A percentile compares a stretch with the other conserved stretches of the same genome.
Conservation (phyloP, 2,113 vertebrate species). For the Microcebus ravelobensis region DNA sequence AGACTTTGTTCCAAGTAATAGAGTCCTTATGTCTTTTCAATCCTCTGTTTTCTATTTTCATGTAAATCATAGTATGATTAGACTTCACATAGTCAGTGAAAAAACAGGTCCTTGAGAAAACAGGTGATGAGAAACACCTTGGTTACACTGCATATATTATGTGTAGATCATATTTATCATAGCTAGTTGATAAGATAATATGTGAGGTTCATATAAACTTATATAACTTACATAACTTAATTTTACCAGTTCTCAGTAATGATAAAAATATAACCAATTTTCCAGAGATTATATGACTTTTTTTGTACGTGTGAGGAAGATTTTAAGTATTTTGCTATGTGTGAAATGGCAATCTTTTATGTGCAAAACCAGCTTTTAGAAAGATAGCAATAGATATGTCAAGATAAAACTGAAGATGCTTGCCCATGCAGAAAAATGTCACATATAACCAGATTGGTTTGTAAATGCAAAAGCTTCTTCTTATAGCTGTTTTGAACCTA, state of each 20-base stretch:
- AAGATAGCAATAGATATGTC: constrained; percentile 62
- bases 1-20: not conserved
- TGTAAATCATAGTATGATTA: constrained; percentile 71
- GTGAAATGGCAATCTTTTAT: constrained; percentile 64
- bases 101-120: constrained; percentile 69
- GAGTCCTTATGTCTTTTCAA: not conserved
- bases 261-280: constrained; percentile 59
- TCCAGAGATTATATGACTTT: constrained; percentile 27
- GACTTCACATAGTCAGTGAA: constrained; percentile 74
- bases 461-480: not conserved
- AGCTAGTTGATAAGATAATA: constrained; percentile 44
- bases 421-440: constrained; percentile 60
- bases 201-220: constrained; percentile 30
- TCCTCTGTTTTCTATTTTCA: constrained; percentile 72
- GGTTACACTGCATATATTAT: constrained; percentile 3
- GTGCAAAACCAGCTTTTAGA: constrained; percentile 61
- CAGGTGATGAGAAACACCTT: constrained; percentile 70
- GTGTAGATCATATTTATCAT: not conserved
- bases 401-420: constrained; percentile 65
- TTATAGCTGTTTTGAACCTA: not conserved
- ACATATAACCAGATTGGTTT: constrained; percentile 19
- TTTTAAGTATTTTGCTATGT: constrained; percentile 52
- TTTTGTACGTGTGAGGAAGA: constrained; percentile 46
- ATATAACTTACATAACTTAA: not conserved
- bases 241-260: constrained; percentile 42